Conservation (phyloP, 2,113 vertebrate genomes). For the Serinus canaria region DNA sequence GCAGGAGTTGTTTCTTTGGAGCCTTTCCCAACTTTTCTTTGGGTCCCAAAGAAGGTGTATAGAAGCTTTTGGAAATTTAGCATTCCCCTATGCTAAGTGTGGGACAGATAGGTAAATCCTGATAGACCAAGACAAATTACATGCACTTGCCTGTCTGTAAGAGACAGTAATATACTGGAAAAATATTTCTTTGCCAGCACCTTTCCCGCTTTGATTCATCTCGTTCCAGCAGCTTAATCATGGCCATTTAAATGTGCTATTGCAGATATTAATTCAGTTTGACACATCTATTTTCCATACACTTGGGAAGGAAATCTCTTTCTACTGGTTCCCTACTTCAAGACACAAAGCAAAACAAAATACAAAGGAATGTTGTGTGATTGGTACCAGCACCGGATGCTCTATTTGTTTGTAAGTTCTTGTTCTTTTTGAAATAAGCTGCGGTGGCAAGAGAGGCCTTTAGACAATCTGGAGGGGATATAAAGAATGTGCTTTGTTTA, state of each 20-base stretch:
- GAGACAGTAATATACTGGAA: constrained; percentile 47
- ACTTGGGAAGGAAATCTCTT: constrained; percentile 41
- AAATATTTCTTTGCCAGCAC: constrained; percentile 49
- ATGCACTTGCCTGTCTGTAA: constrained; percentile 26
- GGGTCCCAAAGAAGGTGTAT: not conserved
- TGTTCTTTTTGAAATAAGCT: constrained; percentile 31
- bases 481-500: constrained; percentile 38
- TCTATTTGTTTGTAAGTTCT: constrained; percentile 22
- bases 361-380: not conserved
- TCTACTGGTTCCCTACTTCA: not conserved
- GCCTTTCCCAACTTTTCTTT: not conserved
- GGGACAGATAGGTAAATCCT: constrained; percentile 31
- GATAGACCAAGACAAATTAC: constrained; percentile 37
- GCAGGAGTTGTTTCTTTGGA: not conserved
- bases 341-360: constrained; percentile 30
- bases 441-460: constrained; percentile 18
- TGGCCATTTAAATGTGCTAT: constrained; percentile 49
- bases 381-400: constrained; percentile 33
- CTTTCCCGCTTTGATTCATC: constrained; percentile 50
- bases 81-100: not conserved
- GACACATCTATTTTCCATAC: constrained; percentile 53
- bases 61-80: not conserved
- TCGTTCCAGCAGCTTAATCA: constrained; percentile 58
- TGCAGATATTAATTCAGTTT: constrained; percentile 57
- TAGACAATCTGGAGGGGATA: constrained; percentile 33